A percentile compares a stretch with the other conserved stretches of the same genome.
Evolutionary conservation across 2,888 invertebrate genomes (phyloP).

Genomic region (Thumatha senex): DNA sequence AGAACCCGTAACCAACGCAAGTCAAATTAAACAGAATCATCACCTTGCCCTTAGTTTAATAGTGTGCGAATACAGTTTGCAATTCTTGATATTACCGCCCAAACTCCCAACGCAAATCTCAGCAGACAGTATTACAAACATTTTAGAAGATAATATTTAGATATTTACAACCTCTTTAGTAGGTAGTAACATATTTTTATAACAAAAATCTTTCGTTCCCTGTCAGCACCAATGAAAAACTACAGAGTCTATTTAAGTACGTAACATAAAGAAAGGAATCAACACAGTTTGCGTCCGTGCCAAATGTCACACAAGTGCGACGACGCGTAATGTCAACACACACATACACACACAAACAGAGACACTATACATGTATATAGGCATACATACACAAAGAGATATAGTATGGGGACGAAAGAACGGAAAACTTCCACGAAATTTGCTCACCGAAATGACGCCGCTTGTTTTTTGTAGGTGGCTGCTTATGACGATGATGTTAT

Average conservation of each 20-base stretch:
- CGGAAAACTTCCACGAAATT: conserved; percentile 81
- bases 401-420: conserved; percentile 62
- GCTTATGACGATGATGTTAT: conserved; percentile 61
- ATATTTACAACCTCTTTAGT: background rate
- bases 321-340: conserved; percentile 42
- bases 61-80: too few species aligned
- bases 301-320: conserved; percentile 43
- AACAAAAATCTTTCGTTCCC: background rate
- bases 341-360: conserved; percentile 50
- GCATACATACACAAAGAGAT: conserved; percentile 53
- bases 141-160: too few species aligned
- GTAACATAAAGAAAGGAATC: conserved; percentile 17
- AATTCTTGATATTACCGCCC: too few species aligned
- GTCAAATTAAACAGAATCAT: too few species aligned
- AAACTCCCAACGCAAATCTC: too few species aligned
- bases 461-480: conserved; percentile 80
- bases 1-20: too few species aligned
- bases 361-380: conserved; percentile 48
- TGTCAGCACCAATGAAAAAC: conserved; percentile 10
- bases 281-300: conserved; percentile 26
- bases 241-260: conserved; percentile 12
- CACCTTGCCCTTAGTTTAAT: too few species aligned
- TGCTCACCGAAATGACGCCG: conserved; percentile 81
- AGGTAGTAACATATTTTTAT: background rate
- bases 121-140: too few species aligned